Evolutionary conservation across 2,888 invertebrate species (phyloP).

Genomic region (Hypomecis punctinalis): DNA sequence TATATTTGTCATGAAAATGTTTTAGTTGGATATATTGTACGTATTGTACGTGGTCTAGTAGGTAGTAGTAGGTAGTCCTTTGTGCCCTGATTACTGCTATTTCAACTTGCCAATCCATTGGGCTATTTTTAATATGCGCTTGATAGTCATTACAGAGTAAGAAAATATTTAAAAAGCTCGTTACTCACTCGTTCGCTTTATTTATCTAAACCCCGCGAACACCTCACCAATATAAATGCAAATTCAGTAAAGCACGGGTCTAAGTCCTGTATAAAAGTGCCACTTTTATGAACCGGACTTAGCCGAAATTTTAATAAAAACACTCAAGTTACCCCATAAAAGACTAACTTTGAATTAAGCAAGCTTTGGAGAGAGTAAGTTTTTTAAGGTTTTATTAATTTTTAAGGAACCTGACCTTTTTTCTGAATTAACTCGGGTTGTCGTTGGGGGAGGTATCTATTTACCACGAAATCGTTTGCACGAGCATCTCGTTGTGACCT

Average conservation of each 20-base stretch:
- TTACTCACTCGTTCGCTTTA: constrained; percentile 14
- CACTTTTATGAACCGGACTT: constrained; percentile 56
- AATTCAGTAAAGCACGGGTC: constrained; percentile 52
- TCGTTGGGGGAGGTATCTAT: not conserved
- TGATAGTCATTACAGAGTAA: not conserved
- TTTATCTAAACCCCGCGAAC: constrained; percentile 15
- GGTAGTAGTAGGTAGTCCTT: too few relatives aligned
- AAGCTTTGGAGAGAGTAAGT: constrained; percentile 45
- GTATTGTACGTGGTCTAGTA: too few relatives aligned
- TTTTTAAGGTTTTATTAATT: constrained; percentile 14
- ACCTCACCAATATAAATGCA: constrained; percentile 60
- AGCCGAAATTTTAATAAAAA: constrained; percentile 56
- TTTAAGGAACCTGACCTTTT: constrained; percentile 9
- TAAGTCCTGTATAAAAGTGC: constrained; percentile 48
- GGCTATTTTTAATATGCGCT: too few relatives aligned
- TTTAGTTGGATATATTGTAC: too few relatives aligned
- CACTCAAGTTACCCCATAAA: constrained; percentile 49
- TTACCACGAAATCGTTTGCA: not conserved
- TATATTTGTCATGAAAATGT: too few relatives aligned
- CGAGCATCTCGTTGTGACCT: too few relatives aligned
- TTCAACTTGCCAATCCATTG: too few relatives aligned
- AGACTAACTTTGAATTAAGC: constrained; percentile 52
- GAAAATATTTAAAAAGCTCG: constrained; percentile 15
- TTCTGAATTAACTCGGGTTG: not conserved
- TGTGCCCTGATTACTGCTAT: too few relatives aligned